Base-by-base conservation (phyloP, 2,113 vertebrate genomes). In the Macrotus californicus region DNA sequence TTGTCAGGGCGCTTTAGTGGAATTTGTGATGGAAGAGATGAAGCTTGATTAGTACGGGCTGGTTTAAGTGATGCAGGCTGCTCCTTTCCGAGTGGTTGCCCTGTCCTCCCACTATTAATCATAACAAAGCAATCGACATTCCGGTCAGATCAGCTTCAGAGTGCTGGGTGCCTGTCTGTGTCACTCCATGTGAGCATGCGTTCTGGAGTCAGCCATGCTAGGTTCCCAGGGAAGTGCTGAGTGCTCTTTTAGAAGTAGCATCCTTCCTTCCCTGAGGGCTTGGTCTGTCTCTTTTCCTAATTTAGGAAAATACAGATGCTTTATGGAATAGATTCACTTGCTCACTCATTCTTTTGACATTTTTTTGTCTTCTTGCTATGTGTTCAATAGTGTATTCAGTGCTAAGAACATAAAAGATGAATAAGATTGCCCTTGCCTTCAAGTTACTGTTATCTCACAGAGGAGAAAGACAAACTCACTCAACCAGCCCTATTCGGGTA, bases 201-300 rank as follows among this genome's bases (percentile, higher is more conserved):
- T 69, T 89, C 43, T 80, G 26, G 36, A 88, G 69, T 77, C 64
- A 80, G 54, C 11, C 11, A 12, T 64, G 59, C 94, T 50, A 29
- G 86, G 43, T 79, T 77, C 61, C 86, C 29, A 36, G 43, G 22
- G 12, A 67, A 56, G 22, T 50, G 61, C 61, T 80, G 12, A 77
- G 39, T 1, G 14, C 22, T 96, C 46, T 79, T 92, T 67, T 64
- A 39, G 26, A 82, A 73, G 11, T n/a, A 83, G 64, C 16, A 22
- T 66, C n/a, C 21, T 91, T 81, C 73, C 77, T 5, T 52, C 26
- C 9, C 66, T 69, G 1, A 87, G 26, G 50, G 22, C 24, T 70
- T 76, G 31, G 50, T 43, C 81, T 94, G 80, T 81, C 48, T 12
- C 21, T 73, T 67, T 91, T 89, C 59, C 92, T 73, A 56, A 75